A percentile compares a stretch with the other conserved stretches of the same genome.
Evolutionary conservation across 2,888 invertebrate genomes (phyloP).

Genomic region (Xestia sexstrigata): DNA sequence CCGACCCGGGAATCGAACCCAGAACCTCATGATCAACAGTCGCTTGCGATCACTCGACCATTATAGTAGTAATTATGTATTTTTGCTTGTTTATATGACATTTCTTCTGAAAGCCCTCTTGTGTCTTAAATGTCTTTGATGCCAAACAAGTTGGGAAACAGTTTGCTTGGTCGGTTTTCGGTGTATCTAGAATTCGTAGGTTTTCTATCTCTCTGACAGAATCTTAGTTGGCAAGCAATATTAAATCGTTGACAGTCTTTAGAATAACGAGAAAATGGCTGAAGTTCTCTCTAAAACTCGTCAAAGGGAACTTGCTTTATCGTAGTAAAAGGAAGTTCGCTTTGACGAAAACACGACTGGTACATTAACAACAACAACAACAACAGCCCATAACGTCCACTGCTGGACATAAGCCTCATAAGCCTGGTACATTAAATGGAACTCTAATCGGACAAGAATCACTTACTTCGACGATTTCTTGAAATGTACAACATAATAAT

Average conservation of each 20-base stretch:
- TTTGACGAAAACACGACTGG: conserved; percentile 20
- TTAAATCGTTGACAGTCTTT: conserved; percentile 8
- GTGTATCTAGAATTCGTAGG: neutral
- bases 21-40: no score
- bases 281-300: conserved; percentile 17
- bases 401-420: no score
- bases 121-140: neutral
- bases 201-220: neutral
- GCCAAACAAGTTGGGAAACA: neutral
- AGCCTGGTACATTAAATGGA: conserved; percentile 15
- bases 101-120: neutral
- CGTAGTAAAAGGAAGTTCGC: conserved; percentile 7
- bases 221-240: neutral
- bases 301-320: conserved; percentile 35
- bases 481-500: conserved; percentile 8
- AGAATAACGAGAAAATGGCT: neutral
- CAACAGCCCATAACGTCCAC: no score
- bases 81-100: neutral
- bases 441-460: conserved; percentile 11
- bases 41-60: no score
- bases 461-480: conserved; percentile 4
- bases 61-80: no score
- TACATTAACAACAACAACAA: no score
- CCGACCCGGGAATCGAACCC: no score
- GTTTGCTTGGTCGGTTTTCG: neutral